phyloP scores from a whole-genome alignment of 2,888 invertebrate species.

The Platycheirus albimanus region DNA sequence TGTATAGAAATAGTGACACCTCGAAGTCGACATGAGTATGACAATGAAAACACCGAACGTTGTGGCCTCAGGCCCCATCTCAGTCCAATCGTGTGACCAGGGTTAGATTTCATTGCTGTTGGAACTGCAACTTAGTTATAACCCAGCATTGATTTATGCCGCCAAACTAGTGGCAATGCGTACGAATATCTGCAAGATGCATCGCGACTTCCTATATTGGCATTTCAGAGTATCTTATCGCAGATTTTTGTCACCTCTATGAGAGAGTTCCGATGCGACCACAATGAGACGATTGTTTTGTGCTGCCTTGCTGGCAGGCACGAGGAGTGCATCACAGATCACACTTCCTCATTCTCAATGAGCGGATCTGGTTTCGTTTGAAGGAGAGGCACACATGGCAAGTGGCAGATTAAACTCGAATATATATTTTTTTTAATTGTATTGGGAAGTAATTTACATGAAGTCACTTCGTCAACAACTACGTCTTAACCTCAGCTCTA shows the following conservation, averaged over 20 bases:
- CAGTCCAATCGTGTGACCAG: not conserved
- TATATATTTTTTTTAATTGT: not conserved
- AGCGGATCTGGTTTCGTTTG: not conserved
- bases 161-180: constrained; percentile 44
- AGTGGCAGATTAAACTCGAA: not conserved
- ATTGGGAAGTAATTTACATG: too few species aligned
- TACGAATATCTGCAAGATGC: constrained; percentile 35
- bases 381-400: not conserved
- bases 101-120: constrained; percentile 31
- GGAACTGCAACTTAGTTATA: constrained; percentile 9
- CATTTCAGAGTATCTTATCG: constrained; percentile 50
- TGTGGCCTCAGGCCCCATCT: constrained; percentile 8
- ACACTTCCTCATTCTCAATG: not conserved
- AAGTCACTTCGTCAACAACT: too few species aligned
- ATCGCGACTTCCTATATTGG: constrained; percentile 42
- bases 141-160: constrained; percentile 34
- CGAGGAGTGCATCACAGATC: constrained; percentile 15
- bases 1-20: constrained; percentile 52
- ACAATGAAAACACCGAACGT: constrained; percentile 54
- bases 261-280: constrained; percentile 12
- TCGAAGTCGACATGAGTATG: constrained; percentile 63
- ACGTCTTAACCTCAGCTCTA: too few species aligned
- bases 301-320: not conserved
- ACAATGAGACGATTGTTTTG: constrained; percentile 57
- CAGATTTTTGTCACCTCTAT: constrained; percentile 67